A percentile compares a stretch with the other conserved stretches of the same genome.
Conservation (phyloP, 2,797 vertebrate genomes). For the Tragopan temminckii region DNA sequence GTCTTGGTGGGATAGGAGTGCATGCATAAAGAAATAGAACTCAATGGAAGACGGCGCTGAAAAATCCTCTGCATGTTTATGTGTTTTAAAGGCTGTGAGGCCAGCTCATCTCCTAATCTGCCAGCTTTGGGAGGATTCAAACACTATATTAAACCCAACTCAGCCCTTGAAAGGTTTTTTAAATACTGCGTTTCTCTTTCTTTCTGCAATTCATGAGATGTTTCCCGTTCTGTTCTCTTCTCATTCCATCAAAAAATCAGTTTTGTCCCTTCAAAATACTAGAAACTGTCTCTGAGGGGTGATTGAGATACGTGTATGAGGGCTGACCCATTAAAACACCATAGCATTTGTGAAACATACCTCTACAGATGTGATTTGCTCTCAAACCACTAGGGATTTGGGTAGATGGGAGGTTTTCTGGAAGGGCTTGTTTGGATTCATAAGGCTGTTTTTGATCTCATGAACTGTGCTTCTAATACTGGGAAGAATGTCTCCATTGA, state of each 20-base stretch:
- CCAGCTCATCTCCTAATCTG: slow-evolving; percentile 28
- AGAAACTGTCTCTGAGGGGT: not conserved
- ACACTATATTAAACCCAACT: slow-evolving; percentile 20
- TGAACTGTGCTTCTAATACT: not conserved
- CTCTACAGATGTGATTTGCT: not conserved
- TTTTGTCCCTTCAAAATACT: not conserved
- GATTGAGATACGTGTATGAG: not conserved
- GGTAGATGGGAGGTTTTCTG: not conserved
- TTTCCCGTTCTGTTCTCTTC: not conserved
- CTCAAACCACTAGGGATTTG: not conserved
- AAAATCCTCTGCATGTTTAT: not conserved
- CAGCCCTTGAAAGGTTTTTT: slow-evolving; percentile 19
- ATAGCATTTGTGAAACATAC: not conserved
- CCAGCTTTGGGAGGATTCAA: slow-evolving; percentile 14
- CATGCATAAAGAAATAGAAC: not conserved
- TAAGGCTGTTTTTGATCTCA: not conserved
- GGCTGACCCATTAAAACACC: not conserved
- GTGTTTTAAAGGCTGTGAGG: slow-evolving; percentile 15
- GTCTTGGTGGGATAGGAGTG: not conserved
- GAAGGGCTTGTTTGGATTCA: not conserved
- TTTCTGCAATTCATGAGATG: not conserved
- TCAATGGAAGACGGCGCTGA: not conserved
- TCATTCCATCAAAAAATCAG: not conserved
- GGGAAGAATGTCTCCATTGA: not conserved
- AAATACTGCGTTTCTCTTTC: not conserved